A percentile compares a stretch with the other conserved stretches of the same genome.
These are phyloP conservation scores for Silurus glanis DNA, from an alignment of 2,113 vertebrate species.

Conservation along the genomic window DNA sequence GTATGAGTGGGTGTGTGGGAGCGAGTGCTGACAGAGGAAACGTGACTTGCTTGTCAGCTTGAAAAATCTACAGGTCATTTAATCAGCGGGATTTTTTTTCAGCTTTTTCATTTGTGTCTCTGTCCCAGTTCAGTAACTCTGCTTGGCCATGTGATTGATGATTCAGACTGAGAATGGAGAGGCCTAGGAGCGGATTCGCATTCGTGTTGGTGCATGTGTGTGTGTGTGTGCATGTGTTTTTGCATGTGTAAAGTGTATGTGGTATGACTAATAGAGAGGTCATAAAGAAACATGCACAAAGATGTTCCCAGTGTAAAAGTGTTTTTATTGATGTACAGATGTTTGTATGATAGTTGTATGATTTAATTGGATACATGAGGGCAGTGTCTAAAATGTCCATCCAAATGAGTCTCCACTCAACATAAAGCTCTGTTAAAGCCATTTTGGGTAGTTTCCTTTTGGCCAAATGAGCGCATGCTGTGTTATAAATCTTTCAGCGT, in stretches of 20 bases:
- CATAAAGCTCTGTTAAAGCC: slow-evolving; percentile 20
- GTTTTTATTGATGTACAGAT: background rate
- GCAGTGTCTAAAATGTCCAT: background rate
- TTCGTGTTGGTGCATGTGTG: slow-evolving; percentile 29
- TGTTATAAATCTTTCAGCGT: slow-evolving; percentile 44
- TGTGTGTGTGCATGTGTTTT: background rate
- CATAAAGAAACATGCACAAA: slow-evolving; percentile 26
- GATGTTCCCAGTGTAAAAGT: slow-evolving; percentile 15
- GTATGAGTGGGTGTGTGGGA: background rate
- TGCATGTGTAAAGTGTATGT: background rate
- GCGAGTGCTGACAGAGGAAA: slow-evolving; percentile 4
- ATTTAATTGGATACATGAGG: background rate
- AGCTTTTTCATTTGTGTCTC: background rate
- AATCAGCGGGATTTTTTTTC: background rate
- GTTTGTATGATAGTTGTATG: background rate
- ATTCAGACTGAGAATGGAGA: slow-evolving; percentile 28
- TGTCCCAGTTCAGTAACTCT: background rate
- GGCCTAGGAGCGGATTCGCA: slow-evolving; percentile 13
- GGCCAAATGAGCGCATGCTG: slow-evolving; percentile 4
- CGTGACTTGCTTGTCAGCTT: slow-evolving; percentile 1
- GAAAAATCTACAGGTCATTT: background rate
- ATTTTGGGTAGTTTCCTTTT: slow-evolving; percentile 24
- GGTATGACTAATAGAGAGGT: slow-evolving; percentile 30
- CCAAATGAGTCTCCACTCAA: slow-evolving; percentile 26
- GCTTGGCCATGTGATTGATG: slow-evolving; percentile 23